Base-by-base conservation (phyloP, 2,888 invertebrate species). In the Mesochorus sp. region DNA sequence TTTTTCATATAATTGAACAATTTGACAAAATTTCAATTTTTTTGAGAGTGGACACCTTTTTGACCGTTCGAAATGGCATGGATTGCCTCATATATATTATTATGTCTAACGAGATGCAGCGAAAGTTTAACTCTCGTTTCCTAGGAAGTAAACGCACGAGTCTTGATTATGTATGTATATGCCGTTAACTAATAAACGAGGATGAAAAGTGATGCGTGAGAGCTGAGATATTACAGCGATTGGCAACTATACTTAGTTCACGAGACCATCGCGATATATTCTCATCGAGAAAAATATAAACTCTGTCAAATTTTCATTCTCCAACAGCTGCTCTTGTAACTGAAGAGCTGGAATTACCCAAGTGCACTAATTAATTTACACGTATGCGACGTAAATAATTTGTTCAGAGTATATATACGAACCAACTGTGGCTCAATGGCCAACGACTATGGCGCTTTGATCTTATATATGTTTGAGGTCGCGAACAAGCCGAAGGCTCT, bases 141-240 rank as follows among this genome's bases (percentile, higher is more conserved):
- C 26, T 51, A 31, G 53, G 19, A 67, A 67, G 53, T 42, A 53
- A 61, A 62, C 53, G 42, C 42, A n/a, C 28, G 53, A 44, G 4
- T 21, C 47, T 42, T 57, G 14, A 24, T 17, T 0, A 37, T 17
- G 47, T 34, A 17, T 57, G 28, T 51, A 5, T 64, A 10, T 17
- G 2, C 5, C 42, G 42, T 0, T 10, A 10, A 42, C 14, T 1
- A 3, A 42, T 24, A 17, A 28, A 10, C 21, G 14, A 14, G 8
- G 34, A 24, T 12, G n/a, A 24, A 12, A n/a, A 31, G 8, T 24
- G 21, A 34, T 44, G 47, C 55, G 53, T 39, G 24, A 3, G 37
- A 10, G n/a, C 2, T 34, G 8, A 34, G 34, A 34, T 1, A 34
- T 34, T 8, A 34, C 34, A 34, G 34, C 1, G 34, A 34, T 34